Base-by-base conservation (phyloP, 2,888 invertebrate species). In the Lumbricus terrestris region DNA sequence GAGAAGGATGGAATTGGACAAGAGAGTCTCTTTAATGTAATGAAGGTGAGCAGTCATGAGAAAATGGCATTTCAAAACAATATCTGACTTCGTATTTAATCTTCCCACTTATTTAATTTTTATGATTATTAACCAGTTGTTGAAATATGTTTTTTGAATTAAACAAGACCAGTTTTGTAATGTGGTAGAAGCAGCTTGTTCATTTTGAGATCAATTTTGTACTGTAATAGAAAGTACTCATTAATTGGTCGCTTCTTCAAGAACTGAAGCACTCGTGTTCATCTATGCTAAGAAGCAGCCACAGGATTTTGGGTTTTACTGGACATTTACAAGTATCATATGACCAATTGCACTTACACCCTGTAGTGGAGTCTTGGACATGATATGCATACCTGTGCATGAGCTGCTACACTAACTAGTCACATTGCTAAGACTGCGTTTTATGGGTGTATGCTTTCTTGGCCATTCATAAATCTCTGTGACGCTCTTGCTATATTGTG, bases 1-100 rank as follows among this genome's bases (percentile, higher is more conserved):
- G 98, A 99, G 95, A 99, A 98, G 95, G 98, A 99, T 94, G 98
- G 98, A 0, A 96, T 98, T n/a, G 99, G 99, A 0, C 99, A 99
- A 95, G 98, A 99, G 95, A 98, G 98, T 91, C 96, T 99, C 23
- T 99, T 99, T 95, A 99, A 99, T 96, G 99, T 99, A 88, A 99
- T 99, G 97, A 99, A 99, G 95, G 95, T 94, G 89, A 91, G 89
- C 69, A 29, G 8, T 3, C 69, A 15, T 69, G 69, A 69, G 69
- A 69, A 69, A 69, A 8, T 69, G 29, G 69, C 29, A n/a, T n/a
- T n/a, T 69, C 13, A 11, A 69, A 69, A 69, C 69, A 8, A n/a
- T 5, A 69, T 23, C 29, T 69, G n/a, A 69, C n/a, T 69, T n/a
- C 69, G 29, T 69, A n/a, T 69, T 69, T 69, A 69, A n/a, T 11